phyloP scores from a whole-genome alignment of 92 coral and sea anemone species.

The Bergia puertoricense region DNA sequence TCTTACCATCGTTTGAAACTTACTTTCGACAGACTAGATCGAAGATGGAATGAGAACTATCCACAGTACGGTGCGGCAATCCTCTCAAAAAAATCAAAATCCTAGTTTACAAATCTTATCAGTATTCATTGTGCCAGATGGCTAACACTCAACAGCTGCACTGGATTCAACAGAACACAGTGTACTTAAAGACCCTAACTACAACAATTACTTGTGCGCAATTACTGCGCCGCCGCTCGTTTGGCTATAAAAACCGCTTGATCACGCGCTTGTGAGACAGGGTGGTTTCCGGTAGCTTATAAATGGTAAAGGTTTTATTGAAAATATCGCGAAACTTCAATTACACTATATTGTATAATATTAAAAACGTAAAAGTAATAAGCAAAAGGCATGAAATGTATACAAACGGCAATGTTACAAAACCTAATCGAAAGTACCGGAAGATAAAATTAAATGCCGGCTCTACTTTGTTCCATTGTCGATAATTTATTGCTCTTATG shows the following conservation, averaged over 20 bases:
- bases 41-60: neutral
- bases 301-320: neutral
- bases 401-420: neutral
- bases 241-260: neutral
- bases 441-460: neutral
- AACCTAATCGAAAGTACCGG: slow-evolving; percentile 4
- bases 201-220: neutral
- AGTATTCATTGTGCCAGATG: neutral
- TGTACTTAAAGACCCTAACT: neutral
- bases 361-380: neutral
- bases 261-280: neutral
- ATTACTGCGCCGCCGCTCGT: neutral
- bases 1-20: neutral
- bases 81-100: neutral
- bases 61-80: neutral
- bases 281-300: slow-evolving; percentile 16
- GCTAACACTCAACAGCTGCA: neutral
- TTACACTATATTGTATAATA: no score
- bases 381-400: neutral
- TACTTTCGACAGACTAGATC: neutral
- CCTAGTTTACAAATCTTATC: neutral
- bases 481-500: neutral
- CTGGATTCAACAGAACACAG: neutral
- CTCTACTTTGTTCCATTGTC: neutral
- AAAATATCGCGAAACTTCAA: neutral